Percentiles rank a stretch among this genome's conserved stretches.
Evolutionary conservation across 2,888 invertebrate genomes (phyloP).

Genomic region (Choristoneura rosaceana): DNA sequence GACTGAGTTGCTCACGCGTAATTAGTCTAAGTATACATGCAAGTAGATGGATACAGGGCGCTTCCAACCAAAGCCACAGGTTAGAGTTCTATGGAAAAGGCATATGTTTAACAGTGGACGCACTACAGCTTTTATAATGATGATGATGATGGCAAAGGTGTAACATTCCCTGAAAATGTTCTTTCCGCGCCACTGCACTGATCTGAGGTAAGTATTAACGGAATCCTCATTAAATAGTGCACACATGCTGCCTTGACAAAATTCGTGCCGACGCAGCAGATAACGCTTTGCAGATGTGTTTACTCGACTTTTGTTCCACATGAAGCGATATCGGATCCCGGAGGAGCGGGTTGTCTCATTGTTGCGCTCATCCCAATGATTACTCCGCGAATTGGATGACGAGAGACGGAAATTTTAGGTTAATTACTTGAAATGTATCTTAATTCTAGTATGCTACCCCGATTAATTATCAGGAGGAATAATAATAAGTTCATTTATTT

Average conservation of each 20-base stretch:
- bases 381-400: conserved; percentile 20
- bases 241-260: neutral
- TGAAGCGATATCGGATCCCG: conserved; percentile 21
- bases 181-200: too few relatives aligned
- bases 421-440: neutral
- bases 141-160: too few relatives aligned
- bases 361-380: conserved; percentile 22
- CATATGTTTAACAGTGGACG: too few relatives aligned
- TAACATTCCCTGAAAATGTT: too few relatives aligned
- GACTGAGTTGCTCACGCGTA: too few relatives aligned
- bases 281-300: conserved; percentile 18
- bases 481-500: too few relatives aligned
- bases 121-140: too few relatives aligned
- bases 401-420: neutral
- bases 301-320: conserved; percentile 21
- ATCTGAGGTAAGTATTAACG: neutral
- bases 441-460: neutral
- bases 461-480: neutral
- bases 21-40: too few relatives aligned
- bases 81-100: too few relatives aligned
- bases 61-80: too few relatives aligned
- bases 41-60: too few relatives aligned
- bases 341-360: conserved; percentile 24
- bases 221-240: conserved; percentile 11
- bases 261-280: conserved; percentile 10